Evolutionary conservation across 2,113 vertebrate genomes (phyloP), one percentile per base, ranked within the genome.

Genomic region (Cephalopterus ornatus): DNA sequence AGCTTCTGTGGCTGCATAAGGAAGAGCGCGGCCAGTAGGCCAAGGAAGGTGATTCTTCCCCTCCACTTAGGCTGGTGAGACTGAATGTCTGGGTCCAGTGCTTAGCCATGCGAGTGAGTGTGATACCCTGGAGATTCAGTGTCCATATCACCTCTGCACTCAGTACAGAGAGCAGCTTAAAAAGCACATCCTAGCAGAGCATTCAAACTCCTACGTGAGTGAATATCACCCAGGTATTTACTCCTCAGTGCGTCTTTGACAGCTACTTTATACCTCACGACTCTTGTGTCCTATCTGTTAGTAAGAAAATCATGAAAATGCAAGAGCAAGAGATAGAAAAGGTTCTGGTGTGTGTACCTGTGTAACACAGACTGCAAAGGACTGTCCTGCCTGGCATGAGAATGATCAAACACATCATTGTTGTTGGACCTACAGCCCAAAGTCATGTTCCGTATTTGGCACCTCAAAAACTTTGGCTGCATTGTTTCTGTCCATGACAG

Each of bases 161-260:
- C 66, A 44, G 8, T 65, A 52, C 23, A 56, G 21, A 78, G 14
- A 58, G 8, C 14, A 27, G 18, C 16, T 79, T 72, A 42, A 88
- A 87, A 87, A 67, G 33, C 8, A 5, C 9, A 50, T 78, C 24
- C 42, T 59, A 35, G 32, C 21, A 52, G 32, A 41, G 28, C n/a
- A 49, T 75, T 52, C 33, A 46, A 55, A 88, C 17, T 68, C 26
- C 30, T 70, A 0, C 32, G 8, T 0, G 0, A 41, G 24, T 62
- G 41, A 90, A 5, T 63, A 88, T 53, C 2, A 1, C 32, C 52
- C 61, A 58, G 41, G 26, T 35, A 56, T 39, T 73, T 75, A 47
- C 21, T 47, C 6, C 12, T 85, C 39, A 44, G 24, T 59, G 18
- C 14, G 0, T 61, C 58, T 88, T 80, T 75, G 50, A 44, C 42